Evolutionary conservation across 2,797 vertebrate species (phyloP), one percentile per base, ranked within the genome.

Genomic region (Ispidina lecontei): DNA sequence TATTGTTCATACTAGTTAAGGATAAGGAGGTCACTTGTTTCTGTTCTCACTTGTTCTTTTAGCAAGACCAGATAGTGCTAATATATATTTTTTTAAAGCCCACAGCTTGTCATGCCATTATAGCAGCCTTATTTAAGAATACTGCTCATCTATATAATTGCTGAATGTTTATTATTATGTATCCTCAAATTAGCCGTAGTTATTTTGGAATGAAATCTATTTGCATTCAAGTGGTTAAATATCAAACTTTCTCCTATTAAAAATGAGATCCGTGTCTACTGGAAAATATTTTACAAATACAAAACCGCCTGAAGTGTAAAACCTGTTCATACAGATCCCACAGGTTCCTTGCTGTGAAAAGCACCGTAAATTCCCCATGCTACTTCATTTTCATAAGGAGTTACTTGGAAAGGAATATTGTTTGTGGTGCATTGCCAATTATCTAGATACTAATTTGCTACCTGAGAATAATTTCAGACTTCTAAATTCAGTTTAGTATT

Each of bases 271-370:
- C 28, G 71, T 56, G 76, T 67, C 73, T 93, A 26, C 68, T 84
- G 84, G 88, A 85, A 95, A 83, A 70, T 54, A 74, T 39, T 94
- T 86, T 84, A 84, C 26, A n/a, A 72, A 91, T 68, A 75, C 23
- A 90, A 94, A 94, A 93, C 39, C 90, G 89, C 87, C 89, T 89
- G 86, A 77, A 94, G 94, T 90, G 20, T 87, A 70, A 94, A 94
- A 92, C 85, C 43, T 96, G 95, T 94, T 95, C 91, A 72, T 89
- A 89, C 92, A 95, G 89, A 56, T 94, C 81, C 87, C 3, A 2
- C 76, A 68, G 67, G 47, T 92, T 90, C 85, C 78, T 68, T 92
- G 70, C 92, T 87, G 84, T 84, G 79, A 90, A 95, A 95, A 93
- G 55, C 83, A 95, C 93, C 84, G 78, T 93, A 92, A 94, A 85